These are phyloP conservation scores for Drosophila biarmipes DNA, from an alignment of 1,140 invertebrate genomes.

Conservation along the genomic window DNA sequence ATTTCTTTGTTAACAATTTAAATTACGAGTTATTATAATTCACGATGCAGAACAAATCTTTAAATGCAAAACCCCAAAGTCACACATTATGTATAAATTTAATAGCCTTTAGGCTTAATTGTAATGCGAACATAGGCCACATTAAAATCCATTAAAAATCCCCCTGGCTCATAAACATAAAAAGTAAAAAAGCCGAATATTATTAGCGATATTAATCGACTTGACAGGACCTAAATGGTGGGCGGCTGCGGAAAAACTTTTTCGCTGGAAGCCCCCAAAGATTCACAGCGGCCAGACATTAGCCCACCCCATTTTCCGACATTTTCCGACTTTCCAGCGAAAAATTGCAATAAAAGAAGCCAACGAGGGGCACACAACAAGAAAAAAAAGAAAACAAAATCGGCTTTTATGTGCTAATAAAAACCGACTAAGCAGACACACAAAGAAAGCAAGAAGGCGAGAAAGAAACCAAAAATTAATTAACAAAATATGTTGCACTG, in stretches of 20 bases:
- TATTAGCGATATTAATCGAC: conserved; percentile 47
- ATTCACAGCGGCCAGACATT: conserved; percentile 37
- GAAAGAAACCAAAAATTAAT: conserved; percentile 53
- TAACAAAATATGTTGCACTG: conserved; percentile 57
- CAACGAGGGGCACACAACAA: conserved; percentile 10
- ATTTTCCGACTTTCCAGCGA: conserved; percentile 18
- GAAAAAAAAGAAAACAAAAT: conserved; percentile 35
- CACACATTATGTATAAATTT: conserved; percentile 5
- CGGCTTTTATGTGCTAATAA: conserved; percentile 58
- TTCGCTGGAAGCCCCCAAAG: conserved; percentile 15
- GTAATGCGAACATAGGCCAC: conserved; percentile 9
- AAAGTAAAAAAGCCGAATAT: conserved; percentile 28
- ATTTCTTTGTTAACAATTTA: neutral
- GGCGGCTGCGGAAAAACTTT: conserved; percentile 15
- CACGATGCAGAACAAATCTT: neutral
- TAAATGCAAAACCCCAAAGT: neutral
- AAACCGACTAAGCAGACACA: conserved; percentile 28
- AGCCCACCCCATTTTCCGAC: conserved; percentile 2
- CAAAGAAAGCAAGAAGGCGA: conserved; percentile 7
- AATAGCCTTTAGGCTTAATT: neutral
- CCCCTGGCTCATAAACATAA: conserved; percentile 20
- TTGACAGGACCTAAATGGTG: conserved; percentile 23
- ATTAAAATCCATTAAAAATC: conserved; percentile 17
- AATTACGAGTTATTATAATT: neutral
- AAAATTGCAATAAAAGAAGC: conserved; percentile 47